Conservation (phyloP, 2,113 vertebrate genomes). For the Puma concolor region DNA sequence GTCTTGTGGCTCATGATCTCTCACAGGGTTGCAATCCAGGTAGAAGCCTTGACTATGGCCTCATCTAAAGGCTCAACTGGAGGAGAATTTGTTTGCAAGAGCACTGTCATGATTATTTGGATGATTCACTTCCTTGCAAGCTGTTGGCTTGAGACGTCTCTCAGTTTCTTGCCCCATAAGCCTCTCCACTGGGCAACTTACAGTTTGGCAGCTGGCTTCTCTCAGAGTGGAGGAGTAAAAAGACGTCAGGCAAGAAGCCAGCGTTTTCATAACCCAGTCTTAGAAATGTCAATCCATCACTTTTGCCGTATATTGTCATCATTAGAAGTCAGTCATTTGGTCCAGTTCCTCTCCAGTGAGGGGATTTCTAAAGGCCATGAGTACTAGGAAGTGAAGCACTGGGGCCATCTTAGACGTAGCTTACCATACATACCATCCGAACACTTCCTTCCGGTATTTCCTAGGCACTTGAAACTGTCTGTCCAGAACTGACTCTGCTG, state of each 20-base stretch:
- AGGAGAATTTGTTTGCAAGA: not conserved
- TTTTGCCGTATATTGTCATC: not conserved
- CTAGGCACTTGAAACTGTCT: not conserved
- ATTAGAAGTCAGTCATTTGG: not conserved
- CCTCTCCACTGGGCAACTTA: not conserved
- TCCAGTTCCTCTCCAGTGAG: not conserved
- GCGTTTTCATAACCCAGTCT: not conserved
- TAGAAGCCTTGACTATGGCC: not conserved
- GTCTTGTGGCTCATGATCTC: not conserved
- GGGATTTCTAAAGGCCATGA: too few relatives aligned
- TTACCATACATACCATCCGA: too few relatives aligned
- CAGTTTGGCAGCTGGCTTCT: not conserved
- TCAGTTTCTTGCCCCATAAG: not conserved
- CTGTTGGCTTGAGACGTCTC: not conserved
- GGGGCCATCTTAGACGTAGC: not conserved
- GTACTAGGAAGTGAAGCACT: not conserved
- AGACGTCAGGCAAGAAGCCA: not conserved
- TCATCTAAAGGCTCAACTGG: not conserved
- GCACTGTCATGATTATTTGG: not conserved
- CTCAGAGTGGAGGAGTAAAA: not conserved
- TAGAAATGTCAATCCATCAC: not conserved
- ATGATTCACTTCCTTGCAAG: not conserved
- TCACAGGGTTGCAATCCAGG: not conserved
- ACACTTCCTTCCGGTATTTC: not conserved
- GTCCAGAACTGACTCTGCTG: not conserved